Evolutionary conservation across 2,113 vertebrate genomes (phyloP).

Genomic region (Sebastes fasciatus): DNA sequence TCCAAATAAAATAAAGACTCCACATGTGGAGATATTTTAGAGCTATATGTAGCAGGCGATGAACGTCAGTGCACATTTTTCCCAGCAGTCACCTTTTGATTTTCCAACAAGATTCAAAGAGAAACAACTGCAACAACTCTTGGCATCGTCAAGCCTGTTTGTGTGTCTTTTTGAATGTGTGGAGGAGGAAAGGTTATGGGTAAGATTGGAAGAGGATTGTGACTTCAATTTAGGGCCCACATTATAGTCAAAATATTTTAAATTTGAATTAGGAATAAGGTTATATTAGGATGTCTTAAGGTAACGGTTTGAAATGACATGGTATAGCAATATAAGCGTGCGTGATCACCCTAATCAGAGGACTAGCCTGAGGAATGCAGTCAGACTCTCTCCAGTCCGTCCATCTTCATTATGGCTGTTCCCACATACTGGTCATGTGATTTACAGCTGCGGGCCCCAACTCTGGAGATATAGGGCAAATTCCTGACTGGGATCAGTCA

Average conservation of each 20-base stretch:
- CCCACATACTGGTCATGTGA: conserved; percentile 76
- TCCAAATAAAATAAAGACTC: conserved; percentile 22
- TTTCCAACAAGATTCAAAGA: conserved; percentile 5
- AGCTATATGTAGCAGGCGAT: background rate
- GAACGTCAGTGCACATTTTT: background rate
- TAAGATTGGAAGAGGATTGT: background rate
- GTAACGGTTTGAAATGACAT: background rate
- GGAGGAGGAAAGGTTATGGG: background rate
- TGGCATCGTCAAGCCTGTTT: conserved; percentile 2
- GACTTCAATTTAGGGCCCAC: background rate
- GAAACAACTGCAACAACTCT: background rate
- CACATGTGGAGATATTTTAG: background rate
- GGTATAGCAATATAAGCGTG: background rate
- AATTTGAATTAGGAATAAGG: background rate
- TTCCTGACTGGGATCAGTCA: conserved; percentile 75
- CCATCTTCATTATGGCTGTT: conserved; percentile 76
- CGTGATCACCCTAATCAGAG: conserved; percentile 35
- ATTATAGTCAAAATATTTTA: background rate
- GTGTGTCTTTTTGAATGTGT: background rate
- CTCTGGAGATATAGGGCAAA: conserved; percentile 72
- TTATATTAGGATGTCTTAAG: background rate
- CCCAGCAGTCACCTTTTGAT: conserved; percentile 6
- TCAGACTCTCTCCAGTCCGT: conserved; percentile 53
- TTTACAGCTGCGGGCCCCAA: conserved; percentile 73
- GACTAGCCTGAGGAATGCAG: conserved; percentile 66